phyloP scores from a whole-genome alignment of 1,140 invertebrate species.

The Colletes gigas region DNA sequence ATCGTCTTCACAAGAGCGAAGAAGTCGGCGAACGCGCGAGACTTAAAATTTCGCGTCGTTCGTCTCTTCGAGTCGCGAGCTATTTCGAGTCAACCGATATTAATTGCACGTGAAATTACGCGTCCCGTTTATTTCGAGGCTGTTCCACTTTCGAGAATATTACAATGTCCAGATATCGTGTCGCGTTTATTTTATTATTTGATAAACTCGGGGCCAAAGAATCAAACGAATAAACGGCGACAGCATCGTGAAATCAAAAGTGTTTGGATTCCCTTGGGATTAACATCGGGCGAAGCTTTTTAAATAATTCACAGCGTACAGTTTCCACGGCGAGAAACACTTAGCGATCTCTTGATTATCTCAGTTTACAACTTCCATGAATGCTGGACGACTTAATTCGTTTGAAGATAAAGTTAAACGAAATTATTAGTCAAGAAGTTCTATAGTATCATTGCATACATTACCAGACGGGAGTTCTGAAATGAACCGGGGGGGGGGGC shows the following conservation, averaged over 20 bases:
- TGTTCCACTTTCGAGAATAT: neutral
- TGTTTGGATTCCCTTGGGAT: neutral
- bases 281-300: neutral
- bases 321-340: neutral
- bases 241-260: too few relatives aligned
- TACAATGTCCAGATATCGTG: too few relatives aligned
- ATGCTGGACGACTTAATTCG: neutral
- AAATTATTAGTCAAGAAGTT: constrained; percentile 27
- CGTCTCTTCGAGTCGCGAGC: neutral
- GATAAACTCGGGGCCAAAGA: too few relatives aligned
- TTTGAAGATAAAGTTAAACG: constrained; percentile 8
- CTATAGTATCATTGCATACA: constrained; percentile 13
- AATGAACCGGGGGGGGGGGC: neutral
- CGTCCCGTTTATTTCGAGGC: neutral
- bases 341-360: neutral
- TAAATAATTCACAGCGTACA: neutral
- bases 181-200: too few relatives aligned
- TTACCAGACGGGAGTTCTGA: neutral
- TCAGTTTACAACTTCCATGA: neutral
- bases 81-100: neutral
- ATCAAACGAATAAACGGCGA: too few relatives aligned
- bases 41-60: neutral
- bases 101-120: neutral
- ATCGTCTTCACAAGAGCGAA: neutral
- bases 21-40: neutral